A percentile compares a stretch with the other conserved stretches of the same genome.
Conservation (phyloP, 1,140 invertebrate genomes). For the Leguminivora glycinivorella region DNA sequence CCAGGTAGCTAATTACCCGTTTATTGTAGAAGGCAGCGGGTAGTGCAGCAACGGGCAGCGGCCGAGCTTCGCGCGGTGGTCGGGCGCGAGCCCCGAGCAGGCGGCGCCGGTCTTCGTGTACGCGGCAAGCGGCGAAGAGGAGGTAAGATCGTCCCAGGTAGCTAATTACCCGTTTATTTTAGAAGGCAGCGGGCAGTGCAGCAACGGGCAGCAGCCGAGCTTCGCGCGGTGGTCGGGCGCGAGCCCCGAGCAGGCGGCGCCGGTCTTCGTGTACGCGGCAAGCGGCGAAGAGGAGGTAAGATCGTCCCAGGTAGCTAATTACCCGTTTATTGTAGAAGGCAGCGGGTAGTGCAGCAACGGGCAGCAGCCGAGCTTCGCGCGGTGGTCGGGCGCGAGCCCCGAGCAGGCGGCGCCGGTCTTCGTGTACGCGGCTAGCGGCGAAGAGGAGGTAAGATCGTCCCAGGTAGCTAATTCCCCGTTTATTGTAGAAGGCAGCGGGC, state of each 20-base stretch:
- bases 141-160: neutral
- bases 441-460: slow-evolving; percentile 36
- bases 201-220: slow-evolving; percentile 38
- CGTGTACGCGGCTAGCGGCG: slow-evolving; percentile 66
- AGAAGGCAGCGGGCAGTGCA: slow-evolving; percentile 47
- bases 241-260: slow-evolving; percentile 48
- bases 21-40: slow-evolving; percentile 33
- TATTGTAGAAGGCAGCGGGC: slow-evolving; percentile 35
- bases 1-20: no score
- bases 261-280: slow-evolving; percentile 69
- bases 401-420: slow-evolving; percentile 59
- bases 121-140: slow-evolving; percentile 62
- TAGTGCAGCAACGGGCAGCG: slow-evolving; percentile 45
- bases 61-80: slow-evolving; percentile 61
- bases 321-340: slow-evolving; percentile 30
- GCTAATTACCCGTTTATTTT: neutral
- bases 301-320: no score
- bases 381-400: slow-evolving; percentile 62
- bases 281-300: slow-evolving; percentile 55
- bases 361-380: slow-evolving; percentile 48
- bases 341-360: slow-evolving; percentile 44
- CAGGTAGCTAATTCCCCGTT: no score
- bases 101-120: slow-evolving; percentile 66
- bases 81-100: slow-evolving; percentile 53
- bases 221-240: slow-evolving; percentile 68